A percentile compares a stretch with the other conserved stretches of the same genome.
Conservation (phyloP, 2,797 vertebrate genomes). For the Cossypha caffra region DNA sequence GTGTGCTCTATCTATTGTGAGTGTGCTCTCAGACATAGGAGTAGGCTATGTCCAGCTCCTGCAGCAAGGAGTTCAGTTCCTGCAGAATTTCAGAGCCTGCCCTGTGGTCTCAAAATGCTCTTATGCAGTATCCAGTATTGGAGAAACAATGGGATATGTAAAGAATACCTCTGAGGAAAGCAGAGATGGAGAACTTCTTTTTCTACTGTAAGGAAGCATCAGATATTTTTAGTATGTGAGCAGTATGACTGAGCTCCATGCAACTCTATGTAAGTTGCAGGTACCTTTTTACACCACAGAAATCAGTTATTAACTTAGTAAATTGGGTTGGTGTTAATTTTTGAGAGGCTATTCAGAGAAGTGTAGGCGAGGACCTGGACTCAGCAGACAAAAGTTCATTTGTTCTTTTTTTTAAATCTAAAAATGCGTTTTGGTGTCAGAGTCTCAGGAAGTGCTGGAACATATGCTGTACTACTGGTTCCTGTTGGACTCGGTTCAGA, state of each 20-base stretch:
- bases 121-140: accelerated
- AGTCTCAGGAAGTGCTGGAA: not conserved
- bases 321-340: not conserved
- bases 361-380: not conserved
- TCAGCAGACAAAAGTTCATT: not conserved
- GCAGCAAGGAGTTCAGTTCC: not conserved
- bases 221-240: not conserved
- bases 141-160: not conserved
- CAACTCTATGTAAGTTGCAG: not conserved
- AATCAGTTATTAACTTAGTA: not conserved
- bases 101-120: not conserved
- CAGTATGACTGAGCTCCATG: not conserved
- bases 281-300: not conserved
- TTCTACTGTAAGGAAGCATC: not conserved
- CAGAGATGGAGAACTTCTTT: not conserved
- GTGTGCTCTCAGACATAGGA: not conserved
- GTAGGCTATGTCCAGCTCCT: not conserved
- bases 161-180: not conserved
- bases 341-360: not conserved
- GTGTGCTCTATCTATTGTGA: not conserved
- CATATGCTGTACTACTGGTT: not conserved
- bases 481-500: not conserved
- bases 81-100: not conserved
- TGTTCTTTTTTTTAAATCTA: not conserved
- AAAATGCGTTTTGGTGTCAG: not conserved